phyloP scores from a whole-genome alignment of 2,888 invertebrate species.

The Lasiommata megera region DNA sequence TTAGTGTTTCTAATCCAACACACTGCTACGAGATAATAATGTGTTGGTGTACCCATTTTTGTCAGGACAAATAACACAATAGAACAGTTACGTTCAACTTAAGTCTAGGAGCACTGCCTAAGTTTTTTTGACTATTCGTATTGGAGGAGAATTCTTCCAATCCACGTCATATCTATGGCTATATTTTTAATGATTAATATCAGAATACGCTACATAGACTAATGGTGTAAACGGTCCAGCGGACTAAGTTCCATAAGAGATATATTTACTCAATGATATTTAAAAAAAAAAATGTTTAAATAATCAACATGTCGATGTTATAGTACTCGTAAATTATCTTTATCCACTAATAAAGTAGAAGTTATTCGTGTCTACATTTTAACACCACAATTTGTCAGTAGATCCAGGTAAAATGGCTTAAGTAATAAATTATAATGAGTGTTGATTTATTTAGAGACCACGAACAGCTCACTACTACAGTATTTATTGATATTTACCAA shows the following conservation, averaged over 20 bases:
- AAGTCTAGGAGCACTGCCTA: too few relatives aligned
- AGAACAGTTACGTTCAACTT: too few relatives aligned
- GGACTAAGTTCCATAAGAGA: constrained; percentile 19
- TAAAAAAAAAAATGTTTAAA: not conserved
- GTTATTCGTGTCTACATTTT: not conserved
- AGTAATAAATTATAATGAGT: not conserved
- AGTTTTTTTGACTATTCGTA: too few relatives aligned
- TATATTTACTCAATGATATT: not conserved
- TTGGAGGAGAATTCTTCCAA: too few relatives aligned
- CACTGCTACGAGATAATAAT: too few relatives aligned
- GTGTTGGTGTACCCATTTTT: too few relatives aligned
- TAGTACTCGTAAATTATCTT: not conserved
- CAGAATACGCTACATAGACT: not conserved
- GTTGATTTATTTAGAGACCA: constrained; percentile 5
- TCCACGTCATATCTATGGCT: too few relatives aligned
- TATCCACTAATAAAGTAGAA: not conserved
- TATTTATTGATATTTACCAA: too few relatives aligned
- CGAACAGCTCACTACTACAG: too few relatives aligned
- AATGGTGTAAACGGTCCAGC: constrained; percentile 24
- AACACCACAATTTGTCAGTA: constrained; percentile 17
- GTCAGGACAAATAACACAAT: too few relatives aligned
- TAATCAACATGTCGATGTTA: constrained; percentile 23
- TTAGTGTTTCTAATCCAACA: too few relatives aligned
- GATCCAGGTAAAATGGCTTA: constrained; percentile 11
- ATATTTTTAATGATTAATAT: too few relatives aligned